Evolutionary conservation across 2,888 invertebrate species (phyloP).

Genomic region (Myathropa florea): DNA sequence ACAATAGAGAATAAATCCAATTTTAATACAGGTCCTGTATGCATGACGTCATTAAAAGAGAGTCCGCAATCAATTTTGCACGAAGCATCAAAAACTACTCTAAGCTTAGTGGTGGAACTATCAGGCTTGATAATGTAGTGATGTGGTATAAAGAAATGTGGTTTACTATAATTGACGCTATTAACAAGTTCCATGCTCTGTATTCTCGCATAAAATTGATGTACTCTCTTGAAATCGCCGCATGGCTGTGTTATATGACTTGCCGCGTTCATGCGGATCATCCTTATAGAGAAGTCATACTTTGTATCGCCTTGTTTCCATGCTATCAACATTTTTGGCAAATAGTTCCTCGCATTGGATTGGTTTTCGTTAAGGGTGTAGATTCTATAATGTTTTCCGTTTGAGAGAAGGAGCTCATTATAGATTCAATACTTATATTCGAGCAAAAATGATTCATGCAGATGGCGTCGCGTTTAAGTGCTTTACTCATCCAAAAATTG

Average conservation of each 20-base stretch:
- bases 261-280: neutral
- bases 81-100: conserved; percentile 65
- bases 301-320: neutral
- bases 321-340: neutral
- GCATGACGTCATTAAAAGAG: conserved; percentile 50
- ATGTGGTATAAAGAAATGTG: neutral
- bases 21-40: conserved; percentile 52
- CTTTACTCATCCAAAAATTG: neutral
- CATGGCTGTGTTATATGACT: neutral
- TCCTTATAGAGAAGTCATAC: too few relatives aligned
- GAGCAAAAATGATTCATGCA: neutral
- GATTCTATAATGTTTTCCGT: neutral
- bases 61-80: conserved; percentile 22
- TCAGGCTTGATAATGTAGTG: conserved; percentile 51
- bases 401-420: too few relatives aligned
- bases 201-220: neutral
- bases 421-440: neutral
- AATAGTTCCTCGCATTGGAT: neutral
- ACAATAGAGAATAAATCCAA: conserved; percentile 37
- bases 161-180: neutral
- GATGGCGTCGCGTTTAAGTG: neutral
- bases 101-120: conserved; percentile 53
- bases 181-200: neutral
- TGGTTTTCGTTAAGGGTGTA: neutral
- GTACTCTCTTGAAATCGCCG: neutral